Base-by-base conservation (phyloP, 1,140 invertebrate species). In the Zaprionus ghesquierei region DNA sequence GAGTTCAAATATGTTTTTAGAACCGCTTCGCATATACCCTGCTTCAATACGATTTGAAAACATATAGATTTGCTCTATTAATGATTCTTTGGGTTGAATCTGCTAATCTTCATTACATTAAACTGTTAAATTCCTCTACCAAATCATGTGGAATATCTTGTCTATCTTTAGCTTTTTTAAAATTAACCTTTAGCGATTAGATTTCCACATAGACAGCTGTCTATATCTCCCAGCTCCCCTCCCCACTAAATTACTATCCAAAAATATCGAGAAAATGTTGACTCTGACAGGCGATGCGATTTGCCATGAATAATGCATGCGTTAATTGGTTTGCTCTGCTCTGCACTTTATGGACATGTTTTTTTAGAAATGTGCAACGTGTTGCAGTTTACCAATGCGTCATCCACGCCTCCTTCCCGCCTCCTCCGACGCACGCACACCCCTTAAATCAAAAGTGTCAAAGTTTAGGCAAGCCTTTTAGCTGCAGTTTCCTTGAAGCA, bases 241-340 rank as follows among this genome's bases (percentile, higher is more conserved):
- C 27, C 27, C 27, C 27, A 5, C 27, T 8, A 9, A 1, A 29
- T 8, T 29, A 15, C n/a, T 41, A 6, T 6, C 35, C 35, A n/a
- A 41, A 55, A 8, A 35, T 55, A 33, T 23, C 25, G 23, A 29
- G 1, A 27, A 13, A 53, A n/a, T 25, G 50, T 41, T 41, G 35
- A 15, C 35, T 41, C 18, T 46, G 18, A 22, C 41, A 55, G 33
- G 6, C 31, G 18, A 25, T 25, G 8, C 12, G 35, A 58, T 23
- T 49, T 29, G 58, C 29, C 60, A 61, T 78, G 69, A 78, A 78
- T 78, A 33, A 78, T 78, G 75, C 75, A 78, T 78, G 41, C 51
- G 51, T 73, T 77, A 62, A 78, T 78, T 78, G 71, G 25, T 59
- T 62, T 69, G 60, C 25, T 33, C 46, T 58, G 55, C 31, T 46